Base-by-base conservation (phyloP, 2,113 vertebrate species). In the Sorex araneus region DNA sequence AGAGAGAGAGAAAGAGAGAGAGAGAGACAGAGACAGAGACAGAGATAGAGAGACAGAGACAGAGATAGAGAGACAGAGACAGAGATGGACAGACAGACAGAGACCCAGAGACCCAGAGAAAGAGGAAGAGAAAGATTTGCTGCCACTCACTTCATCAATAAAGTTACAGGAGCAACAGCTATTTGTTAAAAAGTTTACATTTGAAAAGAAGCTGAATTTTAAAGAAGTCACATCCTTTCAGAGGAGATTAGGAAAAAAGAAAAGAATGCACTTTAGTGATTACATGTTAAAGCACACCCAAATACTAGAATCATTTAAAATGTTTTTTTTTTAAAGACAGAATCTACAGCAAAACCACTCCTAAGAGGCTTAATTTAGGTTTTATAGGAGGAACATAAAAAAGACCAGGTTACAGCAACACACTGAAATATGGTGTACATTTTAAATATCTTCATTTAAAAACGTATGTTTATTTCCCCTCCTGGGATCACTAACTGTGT, bases 361-460 rank as follows among this genome's bases (percentile, higher is more conserved):
- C 96, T 96, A 66, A 87, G 96, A 97, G 97, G 96, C 93, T 97
- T 97, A 96, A 98, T 98, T 98, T 96, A 96, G 96, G 94, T 94
- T 98, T 98, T 96, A 95, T 83, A 97, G 95, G 90, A 94, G 91
- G 97, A 95, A 95, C 90, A 97, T 97, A 95, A 97, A 97, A 97
- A 96, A 40, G 85, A 84, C 81, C 97, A 94, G 95, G 96, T 96
- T 97, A 96, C 40, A 81, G 96, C 94, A 97, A 97, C 94, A 47
- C 0, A 7, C 96, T 1, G 23, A 97, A 98, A 97, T 96, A 96
- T 92, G 94, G 89, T 78, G 87, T 88, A 93, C 89, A 47, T 97
- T 96, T 97, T 87, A 97, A 98, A 97, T 97, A 97, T 92, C 97
- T 97, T 97, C 83, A 87, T 96, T 97, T 96, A 94, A 96, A 97